phyloP scores from a whole-genome alignment of 53 echinoderm and acorn worm species.

The Mesocentrotus franciscanus region DNA sequence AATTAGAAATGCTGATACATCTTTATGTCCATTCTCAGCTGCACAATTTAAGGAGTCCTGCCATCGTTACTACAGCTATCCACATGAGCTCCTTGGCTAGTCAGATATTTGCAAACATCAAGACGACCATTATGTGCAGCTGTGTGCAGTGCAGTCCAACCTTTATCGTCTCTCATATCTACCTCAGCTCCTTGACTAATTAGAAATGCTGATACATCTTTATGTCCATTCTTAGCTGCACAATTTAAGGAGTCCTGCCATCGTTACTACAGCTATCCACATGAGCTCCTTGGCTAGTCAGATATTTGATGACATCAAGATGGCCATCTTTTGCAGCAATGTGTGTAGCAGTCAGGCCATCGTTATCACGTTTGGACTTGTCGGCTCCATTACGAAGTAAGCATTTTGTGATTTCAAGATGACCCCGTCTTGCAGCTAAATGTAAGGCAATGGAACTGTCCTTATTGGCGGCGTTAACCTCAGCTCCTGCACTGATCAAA shows the following conservation, averaged over 20 bases:
- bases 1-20: background rate
- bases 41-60: background rate
- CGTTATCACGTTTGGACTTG: background rate
- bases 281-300: background rate
- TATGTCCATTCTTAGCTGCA: background rate
- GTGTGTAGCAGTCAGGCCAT: background rate
- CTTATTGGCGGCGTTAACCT: background rate
- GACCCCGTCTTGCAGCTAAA: background rate
- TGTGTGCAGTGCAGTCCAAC: background rate
- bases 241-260: background rate
- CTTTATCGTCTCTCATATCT: background rate
- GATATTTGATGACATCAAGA: background rate
- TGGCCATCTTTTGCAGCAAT: background rate
- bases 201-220: background rate
- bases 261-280: background rate
- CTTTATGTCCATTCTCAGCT: background rate
- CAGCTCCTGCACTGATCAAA: background rate
- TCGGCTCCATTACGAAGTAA: background rate
- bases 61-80: background rate
- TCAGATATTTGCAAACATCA: background rate
- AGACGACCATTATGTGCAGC: background rate
- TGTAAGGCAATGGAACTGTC: background rate
- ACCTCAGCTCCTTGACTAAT: background rate
- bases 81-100: background rate
- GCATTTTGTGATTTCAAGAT: background rate